Evolutionary conservation across 2,797 vertebrate species (phyloP).

Genomic region (Acropternis orthonyx): DNA sequence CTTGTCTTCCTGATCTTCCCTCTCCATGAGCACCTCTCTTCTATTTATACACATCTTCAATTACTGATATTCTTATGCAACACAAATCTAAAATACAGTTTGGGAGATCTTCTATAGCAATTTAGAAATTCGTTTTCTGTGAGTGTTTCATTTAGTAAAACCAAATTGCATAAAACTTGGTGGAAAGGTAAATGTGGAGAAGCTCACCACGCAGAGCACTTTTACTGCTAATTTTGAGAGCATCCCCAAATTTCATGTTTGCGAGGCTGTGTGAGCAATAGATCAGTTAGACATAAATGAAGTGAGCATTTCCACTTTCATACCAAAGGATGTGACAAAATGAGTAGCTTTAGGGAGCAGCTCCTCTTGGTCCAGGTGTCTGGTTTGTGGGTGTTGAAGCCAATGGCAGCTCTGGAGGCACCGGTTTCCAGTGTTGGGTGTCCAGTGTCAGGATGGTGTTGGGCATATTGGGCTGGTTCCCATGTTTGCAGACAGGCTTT

Average conservation of each 20-base stretch:
- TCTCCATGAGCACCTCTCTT: neutral
- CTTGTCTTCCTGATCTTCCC: neutral
- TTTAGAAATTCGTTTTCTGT: neutral
- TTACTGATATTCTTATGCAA: neutral
- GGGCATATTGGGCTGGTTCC: neutral
- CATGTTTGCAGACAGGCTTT: neutral
- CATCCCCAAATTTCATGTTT: neutral
- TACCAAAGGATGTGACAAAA: neutral
- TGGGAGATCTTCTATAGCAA: neutral
- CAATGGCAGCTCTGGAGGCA: accelerated
- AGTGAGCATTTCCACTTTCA: neutral
- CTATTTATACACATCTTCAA: neutral
- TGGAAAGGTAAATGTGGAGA: neutral
- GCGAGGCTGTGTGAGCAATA: neutral
- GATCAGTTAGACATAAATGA: neutral
- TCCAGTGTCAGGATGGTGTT: neutral
- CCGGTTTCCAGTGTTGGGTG: neutral
- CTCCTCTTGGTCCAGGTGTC: neutral
- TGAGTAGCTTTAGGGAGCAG: neutral
- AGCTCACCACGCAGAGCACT: accelerated
- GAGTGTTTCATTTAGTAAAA: neutral
- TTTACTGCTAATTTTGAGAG: neutral
- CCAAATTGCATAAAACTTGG: neutral
- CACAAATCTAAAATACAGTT: neutral
- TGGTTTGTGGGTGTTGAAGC: accelerated